Conservation (phyloP, 2,113 vertebrate genomes). For the Opisthocomus hoazin region DNA sequence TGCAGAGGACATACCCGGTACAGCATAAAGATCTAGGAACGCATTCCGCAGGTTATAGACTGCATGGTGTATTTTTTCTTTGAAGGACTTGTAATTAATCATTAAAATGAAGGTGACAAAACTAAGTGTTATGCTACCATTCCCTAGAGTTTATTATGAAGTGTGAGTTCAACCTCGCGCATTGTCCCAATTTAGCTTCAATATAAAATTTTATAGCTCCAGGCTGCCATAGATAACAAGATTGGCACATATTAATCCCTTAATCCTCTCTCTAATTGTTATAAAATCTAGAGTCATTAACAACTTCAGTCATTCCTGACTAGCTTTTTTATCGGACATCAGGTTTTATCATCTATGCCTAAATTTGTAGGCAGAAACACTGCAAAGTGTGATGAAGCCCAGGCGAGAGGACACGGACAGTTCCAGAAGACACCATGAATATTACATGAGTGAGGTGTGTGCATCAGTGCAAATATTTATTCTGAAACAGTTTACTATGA, state of each 20-base stretch:
- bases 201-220: background rate
- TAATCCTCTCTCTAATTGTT: conserved; percentile 24
- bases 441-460: background rate
- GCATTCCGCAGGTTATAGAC: background rate
- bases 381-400: background rate
- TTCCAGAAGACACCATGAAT: background rate
- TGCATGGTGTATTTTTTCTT: background rate
- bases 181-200: background rate
- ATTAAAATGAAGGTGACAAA: background rate
- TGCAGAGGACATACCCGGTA: background rate
- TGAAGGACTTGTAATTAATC: background rate
- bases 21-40: background rate
- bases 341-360: background rate
- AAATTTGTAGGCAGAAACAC: background rate
- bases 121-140: background rate
- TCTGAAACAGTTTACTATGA: background rate
- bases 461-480: background rate
- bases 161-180: background rate
- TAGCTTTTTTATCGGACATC: background rate
- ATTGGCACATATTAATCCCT: conserved; percentile 16
- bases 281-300: background rate
- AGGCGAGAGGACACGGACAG: background rate
- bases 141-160: background rate
- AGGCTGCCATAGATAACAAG: conserved; percentile 10
- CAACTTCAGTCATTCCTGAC: background rate